Evolutionary conservation across 2,113 vertebrate genomes (phyloP), one percentile per base, ranked within the genome.

Genomic region (Nycticryphes semicollaris): DNA sequence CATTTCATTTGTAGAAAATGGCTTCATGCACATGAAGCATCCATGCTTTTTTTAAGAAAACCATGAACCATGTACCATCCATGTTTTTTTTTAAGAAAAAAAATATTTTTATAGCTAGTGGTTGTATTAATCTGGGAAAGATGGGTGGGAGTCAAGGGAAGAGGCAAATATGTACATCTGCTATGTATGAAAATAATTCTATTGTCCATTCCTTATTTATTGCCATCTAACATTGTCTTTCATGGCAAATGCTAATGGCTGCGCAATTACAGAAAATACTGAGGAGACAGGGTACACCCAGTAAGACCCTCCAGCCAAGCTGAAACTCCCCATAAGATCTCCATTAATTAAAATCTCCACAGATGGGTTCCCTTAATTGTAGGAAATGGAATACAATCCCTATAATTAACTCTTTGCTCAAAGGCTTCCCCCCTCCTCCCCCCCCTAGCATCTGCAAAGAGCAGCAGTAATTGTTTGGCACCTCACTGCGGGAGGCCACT

Each of bases 291-390:
- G 81, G 24, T 41, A 78, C 43, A 31, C 30, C 47, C 73, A 68
- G 50, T 43, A 79, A 93, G 79, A 87, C 90, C 92, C 90, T 94
- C 62, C 53, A 82, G 96, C 67, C 89, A 94, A 94, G 91, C 74
- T 94, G 73, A 92, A 90, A 79, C 41, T 93, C 53, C 20, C 37
- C 41, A 17, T 73, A 87, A 93, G 86, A 50, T 93, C 67, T 93
- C 57, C 39, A 24, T 93, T 97, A 96, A 96, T 95, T 96, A 93
- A 96, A 95, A 95, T 91, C 57, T 82, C 77, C 92, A 53, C 86
- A 94, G 84, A 92, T 96, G 86, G 74, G 31, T 82, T 96, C 69
- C 77, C 50, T 89, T 92, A 94, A 91, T 92, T 92, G 84, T 91
- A 87, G 89, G 69, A 96, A 96, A 68, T 62, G 14, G 81, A 84